These are phyloP conservation scores for Catocala fraxini DNA, from an alignment of 2,888 invertebrate genomes.

Conservation along the genomic window DNA sequence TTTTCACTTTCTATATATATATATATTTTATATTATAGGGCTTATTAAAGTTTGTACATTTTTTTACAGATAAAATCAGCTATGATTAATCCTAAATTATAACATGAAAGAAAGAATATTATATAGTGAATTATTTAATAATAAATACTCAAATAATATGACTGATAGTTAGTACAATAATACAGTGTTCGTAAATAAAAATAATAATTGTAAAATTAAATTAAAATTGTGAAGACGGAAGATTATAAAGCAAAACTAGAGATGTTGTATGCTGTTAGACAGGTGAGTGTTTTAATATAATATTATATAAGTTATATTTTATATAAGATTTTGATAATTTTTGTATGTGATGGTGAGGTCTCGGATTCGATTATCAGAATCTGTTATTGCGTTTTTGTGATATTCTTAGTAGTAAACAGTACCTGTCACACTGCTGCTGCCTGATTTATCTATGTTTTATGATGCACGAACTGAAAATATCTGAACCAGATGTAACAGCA, in stretches of 20 bases:
- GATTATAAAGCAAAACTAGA: constrained; percentile 55
- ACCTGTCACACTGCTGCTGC: too few species aligned
- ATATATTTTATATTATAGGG: too few species aligned
- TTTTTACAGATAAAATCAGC: constrained; percentile 28
- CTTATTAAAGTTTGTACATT: neutral
- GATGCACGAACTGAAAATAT: too few species aligned
- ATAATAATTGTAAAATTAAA: constrained; percentile 27
- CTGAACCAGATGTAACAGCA: too few species aligned
- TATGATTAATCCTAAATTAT: constrained; percentile 41
- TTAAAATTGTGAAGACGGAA: constrained; percentile 37
- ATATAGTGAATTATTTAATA: constrained; percentile 47
- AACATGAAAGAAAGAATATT: constrained; percentile 53
- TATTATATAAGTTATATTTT: too few species aligned
- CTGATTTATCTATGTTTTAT: too few species aligned
- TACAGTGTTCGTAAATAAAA: constrained; percentile 35
- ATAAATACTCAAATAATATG: constrained; percentile 49
- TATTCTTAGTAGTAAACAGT: too few species aligned
- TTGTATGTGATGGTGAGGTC: too few species aligned
- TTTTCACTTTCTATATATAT: too few species aligned
- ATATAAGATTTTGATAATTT: too few species aligned
- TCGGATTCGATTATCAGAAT: too few species aligned
- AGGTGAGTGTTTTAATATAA: constrained; percentile 64
- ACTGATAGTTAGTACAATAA: constrained; percentile 61
- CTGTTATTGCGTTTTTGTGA: too few species aligned
- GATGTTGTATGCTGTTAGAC: constrained; percentile 84